Base-by-base conservation (phyloP, 2,888 invertebrate species). In the Muscina levida region DNA sequence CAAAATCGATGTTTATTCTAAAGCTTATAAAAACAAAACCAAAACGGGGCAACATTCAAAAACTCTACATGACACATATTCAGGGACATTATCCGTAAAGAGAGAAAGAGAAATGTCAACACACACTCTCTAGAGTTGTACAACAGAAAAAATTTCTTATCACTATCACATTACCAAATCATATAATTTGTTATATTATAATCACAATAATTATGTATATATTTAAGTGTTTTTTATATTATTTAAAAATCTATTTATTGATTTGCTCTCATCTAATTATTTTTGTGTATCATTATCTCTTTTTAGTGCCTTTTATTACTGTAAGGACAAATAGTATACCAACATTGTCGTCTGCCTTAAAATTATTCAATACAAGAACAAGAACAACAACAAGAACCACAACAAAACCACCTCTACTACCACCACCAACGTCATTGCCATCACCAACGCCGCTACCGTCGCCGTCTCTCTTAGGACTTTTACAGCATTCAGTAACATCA, bases 301-400 rank as follows among this genome's bases (percentile, higher is more conserved):
- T 31, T 31, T 8, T 78, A 82, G 82, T 82, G 83, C 83, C 82
- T 84, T 82, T 82, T 83, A 75, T 57, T 82, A 74, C 73, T 77
- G 74, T 75, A 72, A 56, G 53, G 74, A 75, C 53, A 70, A 72
- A 56, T 72, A 75, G 6, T 77, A 81, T 37, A 77, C 74, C 68
- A 31, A 3, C 31, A 72, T 70, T n/a, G n/a, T n/a, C 68, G 77
- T 77, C 74, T 75, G 80, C 75, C 79, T 79, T 81, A 78, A 75
- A 76, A 79, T 77, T 83, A 83, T 83, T 82, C 78, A 77, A 77
- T 73, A 76, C 70, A 80, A 71, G 26, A 79, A 53, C 74, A 82
- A 70, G 65, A 76, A 46, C 17, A 79, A 72, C 26, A 79, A 57
- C 42, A 72, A 66, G 42, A 53, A 79, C 44, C 62, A 53, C 22